phyloP scores from a whole-genome alignment of 2,888 invertebrate genomes.

The Limnephilus lunatus region DNA sequence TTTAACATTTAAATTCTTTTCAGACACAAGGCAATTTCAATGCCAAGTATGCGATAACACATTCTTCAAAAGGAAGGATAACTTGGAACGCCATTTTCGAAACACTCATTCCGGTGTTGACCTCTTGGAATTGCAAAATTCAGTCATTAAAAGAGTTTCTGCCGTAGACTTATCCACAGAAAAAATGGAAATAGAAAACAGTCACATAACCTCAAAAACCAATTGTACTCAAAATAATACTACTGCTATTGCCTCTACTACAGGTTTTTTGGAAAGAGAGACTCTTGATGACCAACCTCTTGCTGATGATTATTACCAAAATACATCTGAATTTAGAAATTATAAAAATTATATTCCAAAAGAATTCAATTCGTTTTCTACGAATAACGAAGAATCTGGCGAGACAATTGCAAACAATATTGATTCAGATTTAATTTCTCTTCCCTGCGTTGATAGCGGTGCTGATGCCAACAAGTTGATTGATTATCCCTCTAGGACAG shows the following conservation, averaged over 20 bases:
- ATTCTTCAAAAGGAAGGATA: constrained; percentile 86
- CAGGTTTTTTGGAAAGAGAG: neutral
- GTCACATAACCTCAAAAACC: neutral
- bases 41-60: constrained; percentile 83
- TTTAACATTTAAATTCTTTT: neutral
- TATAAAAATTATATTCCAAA: constrained; percentile 48
- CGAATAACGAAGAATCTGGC: neutral
- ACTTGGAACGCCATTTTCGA: constrained; percentile 85
- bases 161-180: neutral
- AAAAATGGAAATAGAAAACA: neutral
- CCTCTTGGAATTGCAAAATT: constrained; percentile 56
- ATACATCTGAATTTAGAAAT: constrained; percentile 31
- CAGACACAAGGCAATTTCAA: constrained; percentile 83
- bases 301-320: constrained; percentile 25
- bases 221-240: neutral
- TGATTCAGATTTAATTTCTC: neutral
- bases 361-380: neutral
- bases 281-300: neutral
- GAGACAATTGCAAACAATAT: constrained; percentile 30
- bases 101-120: constrained; percentile 82
- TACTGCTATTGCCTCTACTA: neutral
- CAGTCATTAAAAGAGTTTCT: constrained; percentile 30
- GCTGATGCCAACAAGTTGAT: neutral
- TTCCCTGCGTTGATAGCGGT: neutral
- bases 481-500: constrained; percentile 42